These are phyloP conservation scores for Geococcyx californianus DNA, from an alignment of 2,113 vertebrate species.

Conservation along the genomic window DNA sequence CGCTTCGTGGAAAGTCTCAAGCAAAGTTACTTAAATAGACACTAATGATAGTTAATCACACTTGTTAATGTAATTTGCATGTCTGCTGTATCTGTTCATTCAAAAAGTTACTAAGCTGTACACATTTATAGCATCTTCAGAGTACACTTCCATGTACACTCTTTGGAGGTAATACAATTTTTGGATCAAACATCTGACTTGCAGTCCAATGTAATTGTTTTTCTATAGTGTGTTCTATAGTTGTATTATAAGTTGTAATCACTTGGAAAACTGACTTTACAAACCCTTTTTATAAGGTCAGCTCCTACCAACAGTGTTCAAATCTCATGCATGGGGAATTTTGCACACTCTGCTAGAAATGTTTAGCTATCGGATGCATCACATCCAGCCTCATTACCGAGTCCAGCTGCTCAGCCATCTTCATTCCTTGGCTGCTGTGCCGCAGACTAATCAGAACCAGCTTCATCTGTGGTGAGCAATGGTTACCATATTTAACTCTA, in stretches of 20 bases:
- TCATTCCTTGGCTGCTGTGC: slow-evolving; percentile 93
- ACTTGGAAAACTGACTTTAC: neutral
- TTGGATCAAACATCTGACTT: neutral
- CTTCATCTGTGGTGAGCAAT: slow-evolving; percentile 91
- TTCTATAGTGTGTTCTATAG: neutral
- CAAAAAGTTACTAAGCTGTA: neutral
- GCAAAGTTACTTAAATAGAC: neutral
- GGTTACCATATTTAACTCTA: neutral
- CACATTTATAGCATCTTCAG: neutral
- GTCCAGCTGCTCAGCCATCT: slow-evolving; percentile 97
- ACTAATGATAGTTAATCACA: neutral
- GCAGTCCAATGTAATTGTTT: neutral
- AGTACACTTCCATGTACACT: neutral
- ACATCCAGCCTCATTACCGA: slow-evolving; percentile 97
- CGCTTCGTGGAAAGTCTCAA: neutral
- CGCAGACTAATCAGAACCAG: slow-evolving; percentile 98
- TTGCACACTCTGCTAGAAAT: slow-evolving; percentile 96
- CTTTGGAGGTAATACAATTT: neutral
- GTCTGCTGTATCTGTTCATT: neutral
- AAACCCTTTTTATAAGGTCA: slow-evolving; percentile 80
- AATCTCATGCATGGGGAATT: slow-evolving; percentile 97
- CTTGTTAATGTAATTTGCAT: neutral
- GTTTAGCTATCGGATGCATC: slow-evolving; percentile 99
- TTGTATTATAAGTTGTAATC: neutral
- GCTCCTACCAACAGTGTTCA: slow-evolving; percentile 95